Base-by-base conservation (phyloP, 2,888 invertebrate genomes). In the Pyrgus malvae region DNA sequence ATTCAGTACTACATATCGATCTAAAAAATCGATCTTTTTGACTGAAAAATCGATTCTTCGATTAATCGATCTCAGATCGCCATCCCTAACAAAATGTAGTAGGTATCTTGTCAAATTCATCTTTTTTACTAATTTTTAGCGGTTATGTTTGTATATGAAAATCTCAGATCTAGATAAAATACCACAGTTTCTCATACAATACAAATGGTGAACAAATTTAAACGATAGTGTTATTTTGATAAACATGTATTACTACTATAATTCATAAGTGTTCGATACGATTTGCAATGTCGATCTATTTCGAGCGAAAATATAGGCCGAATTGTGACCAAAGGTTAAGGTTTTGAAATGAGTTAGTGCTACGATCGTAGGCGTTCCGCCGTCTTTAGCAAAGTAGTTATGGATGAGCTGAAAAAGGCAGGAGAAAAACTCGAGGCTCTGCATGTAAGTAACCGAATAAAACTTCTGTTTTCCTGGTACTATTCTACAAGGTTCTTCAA, bases 251-350 rank as follows among this genome's bases (percentile, higher is more conserved):
- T 33, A 16, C 12, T 3, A 31, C 3, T 9, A 40, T 25, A 35
- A 16, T 19, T 17, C 11, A 21, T 16, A 5, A 55, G 31, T 37
- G 23, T 19, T 25, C 35, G 16, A 44, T 21, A 29, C 33, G 1
- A n/a, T 46, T 51, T 49, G 57, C 60, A 63, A 66, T 66, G 61
- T 70, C 62, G 67, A 69, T 87, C 89, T 89, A 89, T 89, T 89
- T 89, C 83, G 67, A 77, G 80, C 77, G 62, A 74, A 59, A 80
- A 84, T 85, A 81, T 80, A 76, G 80, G 78, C 73, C 83, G 74
- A 74, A 75, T 81, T 78, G 72, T 74, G 85, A 80, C 73, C 90
- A 89, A 88, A 89, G 89, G 89, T 89, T 79, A 83, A 87, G 81
- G 84, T 77, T 84, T 82, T 76, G 72, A 69, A 75, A 75, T 76